These are phyloP conservation scores for Oscheius sp. DNA, from an alignment of 1,140 invertebrate genomes.

Conservation along the genomic window DNA sequence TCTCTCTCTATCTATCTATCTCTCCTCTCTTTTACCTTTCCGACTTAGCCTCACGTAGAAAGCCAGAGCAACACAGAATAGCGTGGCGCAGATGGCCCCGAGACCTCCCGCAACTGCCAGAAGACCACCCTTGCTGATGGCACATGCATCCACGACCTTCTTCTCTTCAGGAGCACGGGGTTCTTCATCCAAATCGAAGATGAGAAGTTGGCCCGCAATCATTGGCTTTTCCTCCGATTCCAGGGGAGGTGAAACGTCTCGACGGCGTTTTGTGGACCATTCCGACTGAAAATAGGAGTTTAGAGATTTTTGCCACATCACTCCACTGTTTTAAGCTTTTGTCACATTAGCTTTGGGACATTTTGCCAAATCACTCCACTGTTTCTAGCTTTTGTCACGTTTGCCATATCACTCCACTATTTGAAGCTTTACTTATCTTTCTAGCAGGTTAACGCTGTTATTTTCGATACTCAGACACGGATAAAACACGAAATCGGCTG, in stretches of 20 bases:
- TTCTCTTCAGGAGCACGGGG: constrained; percentile 36
- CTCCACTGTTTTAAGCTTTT: too few relatives aligned
- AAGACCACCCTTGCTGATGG: constrained; percentile 7
- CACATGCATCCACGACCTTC: not conserved
- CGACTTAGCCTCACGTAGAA: not conserved
- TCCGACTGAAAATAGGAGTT: constrained; percentile 11
- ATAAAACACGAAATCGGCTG: too few relatives aligned
- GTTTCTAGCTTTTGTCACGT: not conserved
- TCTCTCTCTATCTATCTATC: too few relatives aligned
- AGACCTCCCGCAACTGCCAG: constrained; percentile 16
- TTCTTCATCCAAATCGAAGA: constrained; percentile 58
- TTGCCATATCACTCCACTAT: too few relatives aligned
- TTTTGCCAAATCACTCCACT: too few relatives aligned
- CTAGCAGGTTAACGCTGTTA: too few relatives aligned
- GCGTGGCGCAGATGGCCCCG: constrained; percentile 8
- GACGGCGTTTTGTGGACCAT: constrained; percentile 19
- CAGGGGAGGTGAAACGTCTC: constrained; percentile 12
- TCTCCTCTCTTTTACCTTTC: too few relatives aligned
- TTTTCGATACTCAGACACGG: too few relatives aligned
- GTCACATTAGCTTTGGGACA: too few relatives aligned
- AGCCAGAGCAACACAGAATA: constrained; percentile 1
- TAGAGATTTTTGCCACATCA: too few relatives aligned
- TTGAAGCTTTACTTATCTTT: too few relatives aligned
- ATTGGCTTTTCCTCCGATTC: constrained; percentile 44
- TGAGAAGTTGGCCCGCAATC: constrained; percentile 55